Base-by-base conservation (phyloP, 2,797 vertebrate genomes). In the Hippopotamyrus pictus region DNA sequence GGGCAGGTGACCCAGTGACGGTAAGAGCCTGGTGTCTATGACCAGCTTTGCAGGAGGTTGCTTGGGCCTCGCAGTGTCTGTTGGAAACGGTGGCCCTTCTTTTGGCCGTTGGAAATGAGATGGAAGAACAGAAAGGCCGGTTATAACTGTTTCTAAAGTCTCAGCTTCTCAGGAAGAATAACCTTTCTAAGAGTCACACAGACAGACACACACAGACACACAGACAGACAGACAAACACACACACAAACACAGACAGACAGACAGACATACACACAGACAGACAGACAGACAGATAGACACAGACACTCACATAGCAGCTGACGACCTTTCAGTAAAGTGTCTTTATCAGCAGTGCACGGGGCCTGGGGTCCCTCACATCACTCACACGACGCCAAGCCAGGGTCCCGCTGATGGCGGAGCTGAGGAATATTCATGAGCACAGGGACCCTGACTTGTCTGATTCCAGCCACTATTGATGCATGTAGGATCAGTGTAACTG, bases 391-490 rank as follows among this genome's bases (percentile, higher is more conserved):
- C 5, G 44, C 22, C 4, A 50, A 6, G 11, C 62, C 48, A 7
- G 29, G 46, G 17, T 44, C 29, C 59, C n/a, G 4, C 48, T 79
- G 48, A 79, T 9, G 8, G 65, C 6, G 2, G 12, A 1, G 9
- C 29, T 57, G 4, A 57, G 54, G 85, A 86, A 86, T 86, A 86
- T 54, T 86, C 85, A 86, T 37, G 22, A 86, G 50, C 51, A 17
- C 50, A 25, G 29, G 50, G 85, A 86, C 85, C 53, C 53, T 86
- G 85, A 86, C 85, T 54, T 41, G 51, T 86, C 51, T 54, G 85
- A 86, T 57, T 86, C 85, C 29, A 86, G 22, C 83, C 83, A 50
- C 83, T 86, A 59, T 86, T 54, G 85, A 86, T 54, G 29, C 25
- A 33, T 86, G 51, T 57, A 54, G 51, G 50, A 86, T 86, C 33